These are phyloP conservation scores for Drosophila athabasca DNA, from an alignment of 1,140 invertebrate genomes.

Conservation along the genomic window DNA sequence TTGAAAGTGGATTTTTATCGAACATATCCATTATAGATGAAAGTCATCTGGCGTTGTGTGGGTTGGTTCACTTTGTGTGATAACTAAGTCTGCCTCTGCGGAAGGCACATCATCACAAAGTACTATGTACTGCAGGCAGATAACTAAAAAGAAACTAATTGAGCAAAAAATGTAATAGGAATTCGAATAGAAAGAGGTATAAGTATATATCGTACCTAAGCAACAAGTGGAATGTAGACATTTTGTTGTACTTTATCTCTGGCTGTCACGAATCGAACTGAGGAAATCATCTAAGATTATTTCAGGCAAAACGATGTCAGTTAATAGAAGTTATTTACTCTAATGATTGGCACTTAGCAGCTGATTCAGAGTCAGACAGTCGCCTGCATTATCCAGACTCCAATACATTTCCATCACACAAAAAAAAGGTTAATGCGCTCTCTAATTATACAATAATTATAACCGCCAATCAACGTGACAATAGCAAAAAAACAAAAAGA, in stretches of 20 bases:
- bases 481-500: conserved; percentile 3
- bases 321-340: conserved; percentile 3
- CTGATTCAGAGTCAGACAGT: conserved; percentile 29
- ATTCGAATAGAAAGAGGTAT: not conserved
- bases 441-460: conserved; percentile 30
- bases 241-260: conserved; percentile 19
- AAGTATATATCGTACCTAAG: conserved; percentile 35
- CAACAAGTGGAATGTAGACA: conserved; percentile 43
- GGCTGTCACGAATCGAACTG: conserved; percentile 6
- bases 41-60: conserved; percentile 49
- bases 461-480: conserved; percentile 27
- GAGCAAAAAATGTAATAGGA: not conserved
- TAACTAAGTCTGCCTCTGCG: conserved; percentile 45
- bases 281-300: conserved; percentile 2
- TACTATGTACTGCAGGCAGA: conserved; percentile 18
- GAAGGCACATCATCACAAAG: conserved; percentile 48
- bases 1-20: not conserved
- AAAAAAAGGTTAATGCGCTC: conserved; percentile 19
- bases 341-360: conserved; percentile 33
- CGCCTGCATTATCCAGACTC: conserved; percentile 15
- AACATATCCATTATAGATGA: conserved; percentile 23
- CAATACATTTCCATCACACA: conserved; percentile 7
- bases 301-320: conserved; percentile 4
- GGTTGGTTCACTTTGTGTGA: conserved; percentile 56
- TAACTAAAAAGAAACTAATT: conserved; percentile 28